Evolutionary conservation across 2,888 invertebrate genomes (phyloP), one percentile per base, ranked within the genome.

Genomic region (Hirtodrosophila confusa): DNA sequence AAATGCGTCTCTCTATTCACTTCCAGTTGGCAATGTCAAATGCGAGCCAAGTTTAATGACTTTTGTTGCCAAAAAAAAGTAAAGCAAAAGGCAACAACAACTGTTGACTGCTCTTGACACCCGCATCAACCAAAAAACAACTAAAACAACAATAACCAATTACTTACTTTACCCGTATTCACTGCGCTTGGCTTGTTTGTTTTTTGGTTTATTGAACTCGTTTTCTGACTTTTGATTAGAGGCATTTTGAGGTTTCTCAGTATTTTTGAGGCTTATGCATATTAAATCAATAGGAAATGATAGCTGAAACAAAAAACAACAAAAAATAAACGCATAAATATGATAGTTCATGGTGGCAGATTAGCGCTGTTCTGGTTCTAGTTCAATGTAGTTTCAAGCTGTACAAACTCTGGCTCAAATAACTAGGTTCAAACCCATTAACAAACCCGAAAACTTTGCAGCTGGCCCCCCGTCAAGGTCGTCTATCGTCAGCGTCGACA

Each of bases 1-100:
- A 62, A 54, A 57, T 45, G 37, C 44, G 55, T 61, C 67, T 56
- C 63, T 58, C 47, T 69, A 56, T 66, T 82, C 51, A 50, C 62
- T 56, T 58, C 69, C 76, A 78, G 64, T 66, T 84, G 67, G 85
- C 80, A 80, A 80, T 80, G 80, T 84, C 80, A 80, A 80, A 86
- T 80, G 69, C 75, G 64, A 69, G 74, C 87, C 80, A 80, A 80
- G 80, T 80, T 80, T 80, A 80, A 80, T 80, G 80, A 80, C 87
- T 24, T 45, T 31, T 68, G 56, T 35, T 27, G 48, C 53, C 57
- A 74, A 75, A 75, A 79, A 62, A 49, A 50, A 48, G n/a, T n/a
- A n/a, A 37, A 36, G 10, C 10, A 24, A 33, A 47, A 27, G 36
- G 33, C 35, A 33, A 24, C 43, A 11, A 37, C 27, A 48, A 47